A percentile compares a stretch with the other conserved stretches of the same genome.
Evolutionary conservation across 1,140 invertebrate genomes (phyloP).

Genomic region (Aradophagus sp.): DNA sequence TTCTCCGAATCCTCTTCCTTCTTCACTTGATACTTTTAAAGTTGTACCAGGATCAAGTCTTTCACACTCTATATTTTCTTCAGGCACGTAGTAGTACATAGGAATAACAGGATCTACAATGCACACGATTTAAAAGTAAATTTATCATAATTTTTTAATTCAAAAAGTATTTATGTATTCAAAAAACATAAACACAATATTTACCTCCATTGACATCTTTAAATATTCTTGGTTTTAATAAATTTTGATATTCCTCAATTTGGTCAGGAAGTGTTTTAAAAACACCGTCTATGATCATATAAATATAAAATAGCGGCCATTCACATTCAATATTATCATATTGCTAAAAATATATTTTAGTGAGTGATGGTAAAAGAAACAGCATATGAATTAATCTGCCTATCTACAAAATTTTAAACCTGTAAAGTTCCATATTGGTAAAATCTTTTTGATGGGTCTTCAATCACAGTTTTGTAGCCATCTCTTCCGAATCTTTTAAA

Average conservation of each 20-base stretch:
- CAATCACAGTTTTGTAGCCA: slow-evolving; percentile 92
- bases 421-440: slow-evolving; percentile 83
- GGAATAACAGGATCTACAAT: slow-evolving; percentile 86
- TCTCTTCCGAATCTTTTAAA: slow-evolving; percentile 97
- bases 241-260: slow-evolving; percentile 91
- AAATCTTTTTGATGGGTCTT: slow-evolving; percentile 85
- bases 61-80: slow-evolving; percentile 86
- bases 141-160: slow-evolving; percentile 2
- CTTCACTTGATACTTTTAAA: slow-evolving; percentile 78
- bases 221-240: slow-evolving; percentile 85
- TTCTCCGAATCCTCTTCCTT: slow-evolving; percentile 68
- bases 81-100: slow-evolving; percentile 93
- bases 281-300: slow-evolving; percentile 96
- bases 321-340: slow-evolving; percentile 98
- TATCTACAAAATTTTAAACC: slow-evolving; percentile 71
- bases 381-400: no score
- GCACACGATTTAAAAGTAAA: neutral
- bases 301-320: slow-evolving; percentile 97
- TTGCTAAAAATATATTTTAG: slow-evolving; percentile 76
- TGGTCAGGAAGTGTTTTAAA: slow-evolving; percentile 92
- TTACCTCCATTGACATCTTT: slow-evolving; percentile 87
- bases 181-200: no score
- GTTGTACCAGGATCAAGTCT: slow-evolving; percentile 82
- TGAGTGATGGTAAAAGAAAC: neutral
- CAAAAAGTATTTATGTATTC: no score